Evolutionary conservation across 2,113 vertebrate species (phyloP).

Genomic region (Candoia aspera): DNA sequence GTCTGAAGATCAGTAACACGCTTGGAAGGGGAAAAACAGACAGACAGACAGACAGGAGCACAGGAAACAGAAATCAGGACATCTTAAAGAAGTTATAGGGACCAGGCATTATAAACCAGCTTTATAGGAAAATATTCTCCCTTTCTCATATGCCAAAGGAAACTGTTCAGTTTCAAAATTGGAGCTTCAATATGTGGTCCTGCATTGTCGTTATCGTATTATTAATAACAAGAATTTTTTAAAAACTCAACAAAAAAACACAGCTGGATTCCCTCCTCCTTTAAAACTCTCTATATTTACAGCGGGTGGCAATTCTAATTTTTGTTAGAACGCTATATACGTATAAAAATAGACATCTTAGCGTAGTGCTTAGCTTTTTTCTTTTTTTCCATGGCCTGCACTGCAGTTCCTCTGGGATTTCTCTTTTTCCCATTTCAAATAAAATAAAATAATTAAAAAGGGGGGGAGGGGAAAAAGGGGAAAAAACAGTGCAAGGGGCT

Average conservation of each 20-base stretch:
- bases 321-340: constrained; percentile 92
- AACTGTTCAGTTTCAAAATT: constrained; percentile 45
- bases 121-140: constrained; percentile 66
- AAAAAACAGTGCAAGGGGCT: constrained; percentile 81
- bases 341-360: constrained; percentile 93
- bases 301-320: constrained; percentile 74
- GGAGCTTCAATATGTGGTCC: constrained; percentile 87
- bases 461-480: neutral
- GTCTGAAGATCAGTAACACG: constrained; percentile 82
- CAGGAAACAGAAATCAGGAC: constrained; percentile 54
- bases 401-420: constrained; percentile 68
- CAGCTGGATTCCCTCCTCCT: constrained; percentile 68
- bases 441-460: constrained; percentile 67
- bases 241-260: constrained; percentile 44
- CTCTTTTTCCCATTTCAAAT: constrained; percentile 62
- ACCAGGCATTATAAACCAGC: constrained; percentile 41
- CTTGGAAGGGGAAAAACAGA: constrained; percentile 56
- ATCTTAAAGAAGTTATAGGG: constrained; percentile 23
- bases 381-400: constrained; percentile 66
- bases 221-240: constrained; percentile 66
- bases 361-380: constrained; percentile 81
- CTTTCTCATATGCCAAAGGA: constrained; percentile 59
- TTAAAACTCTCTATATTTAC: constrained; percentile 88
- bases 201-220: constrained; percentile 85
- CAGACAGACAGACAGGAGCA: constrained; percentile 1